Percentiles rank a stretch among this genome's conserved stretches.
Evolutionary conservation across 2,113 vertebrate genomes (phyloP).

Genomic region (Girardinichthys multiradiatus): DNA sequence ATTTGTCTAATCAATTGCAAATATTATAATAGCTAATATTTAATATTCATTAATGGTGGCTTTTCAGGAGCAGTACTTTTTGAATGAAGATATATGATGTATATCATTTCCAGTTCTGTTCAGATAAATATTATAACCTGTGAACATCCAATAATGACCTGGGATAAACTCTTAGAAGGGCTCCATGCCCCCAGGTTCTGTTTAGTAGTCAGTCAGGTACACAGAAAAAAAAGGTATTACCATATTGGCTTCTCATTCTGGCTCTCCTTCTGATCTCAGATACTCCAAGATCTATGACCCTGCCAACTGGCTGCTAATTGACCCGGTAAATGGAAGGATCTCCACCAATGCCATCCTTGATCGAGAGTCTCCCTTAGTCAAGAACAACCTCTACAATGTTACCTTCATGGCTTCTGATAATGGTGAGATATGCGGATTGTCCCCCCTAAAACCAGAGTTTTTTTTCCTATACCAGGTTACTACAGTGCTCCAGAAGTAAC

Average conservation of each 20-base stretch:
- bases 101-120: no score
- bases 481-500: no score
- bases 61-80: no score
- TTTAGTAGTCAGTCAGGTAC: constrained; percentile 29
- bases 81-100: no score
- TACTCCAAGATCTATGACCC: constrained; percentile 96
- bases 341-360: constrained; percentile 92
- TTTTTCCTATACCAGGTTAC: neutral
- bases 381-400: constrained; percentile 95
- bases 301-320: constrained; percentile 95
- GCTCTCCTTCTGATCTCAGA: constrained; percentile 73
- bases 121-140: no score
- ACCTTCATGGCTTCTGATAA: constrained; percentile 96
- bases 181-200: neutral
- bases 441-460: neutral
- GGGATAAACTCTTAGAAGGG: no score
- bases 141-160: no score
- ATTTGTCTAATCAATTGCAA: no score
- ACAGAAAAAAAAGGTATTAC: constrained; percentile 49
- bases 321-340: constrained; percentile 89
- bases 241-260: constrained; percentile 47
- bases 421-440: constrained; percentile 76
- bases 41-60: no score
- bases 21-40: no score
- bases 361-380: constrained; percentile 93